Evolutionary conservation across 2,113 vertebrate species (phyloP).

Genomic region (Orthonyx spaldingii): DNA sequence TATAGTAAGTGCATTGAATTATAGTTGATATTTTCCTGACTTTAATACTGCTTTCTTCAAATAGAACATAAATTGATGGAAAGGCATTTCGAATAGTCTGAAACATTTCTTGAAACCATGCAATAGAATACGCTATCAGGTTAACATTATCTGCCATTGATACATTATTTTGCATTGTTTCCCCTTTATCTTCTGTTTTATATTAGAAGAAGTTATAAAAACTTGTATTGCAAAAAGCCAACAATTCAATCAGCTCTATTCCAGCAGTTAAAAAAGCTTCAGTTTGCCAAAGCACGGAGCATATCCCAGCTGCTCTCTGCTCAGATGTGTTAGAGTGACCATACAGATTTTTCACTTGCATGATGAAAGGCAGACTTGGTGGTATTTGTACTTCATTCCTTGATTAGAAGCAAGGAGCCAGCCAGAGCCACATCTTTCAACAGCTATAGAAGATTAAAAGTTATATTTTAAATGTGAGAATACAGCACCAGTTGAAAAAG

Average conservation of each 20-base stretch:
- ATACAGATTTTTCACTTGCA: neutral
- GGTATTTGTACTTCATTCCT: constrained; percentile 9
- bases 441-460: neutral
- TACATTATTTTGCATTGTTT: constrained; percentile 11
- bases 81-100: neutral
- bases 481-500: neutral
- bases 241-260: neutral
- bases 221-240: constrained; percentile 12
- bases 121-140: neutral
- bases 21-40: neutral
- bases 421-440: constrained; percentile 1
- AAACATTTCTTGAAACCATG: neutral
- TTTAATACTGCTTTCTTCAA: neutral
- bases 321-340: constrained; percentile 24
- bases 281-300: constrained; percentile 33
- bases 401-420: neutral
- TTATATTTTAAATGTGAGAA: neutral
- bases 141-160: neutral
- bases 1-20: neutral
- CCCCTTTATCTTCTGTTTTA: constrained; percentile 36
- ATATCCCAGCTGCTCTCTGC: constrained; percentile 28
- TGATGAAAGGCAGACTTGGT: constrained; percentile 49
- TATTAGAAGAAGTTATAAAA: constrained; percentile 45
- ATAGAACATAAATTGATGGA: neutral
- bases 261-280: neutral